Evolutionary conservation across 2,888 invertebrate genomes (phyloP).

Genomic region (Metalampra italica): DNA sequence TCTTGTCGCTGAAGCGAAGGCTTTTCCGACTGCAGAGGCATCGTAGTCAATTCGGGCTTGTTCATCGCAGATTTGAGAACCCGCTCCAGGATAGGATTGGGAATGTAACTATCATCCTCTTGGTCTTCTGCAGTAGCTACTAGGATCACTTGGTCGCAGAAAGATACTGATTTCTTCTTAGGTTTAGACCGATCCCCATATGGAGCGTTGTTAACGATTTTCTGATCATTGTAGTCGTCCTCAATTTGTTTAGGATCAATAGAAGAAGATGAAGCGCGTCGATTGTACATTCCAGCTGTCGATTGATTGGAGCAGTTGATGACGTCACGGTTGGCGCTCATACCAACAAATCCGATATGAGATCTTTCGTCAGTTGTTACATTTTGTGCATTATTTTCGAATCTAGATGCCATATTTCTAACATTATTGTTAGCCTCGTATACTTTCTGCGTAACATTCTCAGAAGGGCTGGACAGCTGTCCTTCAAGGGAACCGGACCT

Average conservation of each 20-base stretch:
- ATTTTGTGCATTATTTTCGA: conserved; percentile 76
- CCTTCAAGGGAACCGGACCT: conserved; percentile 58
- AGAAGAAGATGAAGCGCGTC: conserved; percentile 63
- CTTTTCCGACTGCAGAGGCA: conserved; percentile 69
- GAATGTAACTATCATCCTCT: conserved; percentile 93
- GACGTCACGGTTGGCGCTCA: conserved; percentile 67
- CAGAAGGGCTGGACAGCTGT: conserved; percentile 49
- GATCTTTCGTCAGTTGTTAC: conserved; percentile 51
- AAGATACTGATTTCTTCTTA: conserved; percentile 96
- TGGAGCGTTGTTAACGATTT: conserved; percentile 42
- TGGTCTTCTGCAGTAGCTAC: conserved; percentile 96
- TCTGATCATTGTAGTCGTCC: conserved; percentile 57
- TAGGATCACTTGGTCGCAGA: conserved; percentile 95
- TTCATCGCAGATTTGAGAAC: conserved; percentile 90
- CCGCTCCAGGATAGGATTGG: conserved; percentile 92
- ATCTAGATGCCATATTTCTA: conserved; percentile 89
- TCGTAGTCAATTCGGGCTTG: conserved; percentile 81
- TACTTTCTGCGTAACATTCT: conserved; percentile 28
- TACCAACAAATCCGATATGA: conserved; percentile 61
- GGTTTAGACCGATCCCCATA: conserved; percentile 78
- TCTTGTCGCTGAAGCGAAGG: conserved; percentile 69
- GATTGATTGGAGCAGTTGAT: conserved; percentile 65
- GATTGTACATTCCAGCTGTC: conserved; percentile 49
- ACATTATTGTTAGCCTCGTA: conserved; percentile 73
- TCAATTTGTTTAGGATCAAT: conserved; percentile 66